Percentiles rank a stretch among this genome's conserved stretches.
These are phyloP conservation scores for Magallana angulata DNA, from an alignment of 1,140 invertebrate species.

Conservation along the genomic window DNA sequence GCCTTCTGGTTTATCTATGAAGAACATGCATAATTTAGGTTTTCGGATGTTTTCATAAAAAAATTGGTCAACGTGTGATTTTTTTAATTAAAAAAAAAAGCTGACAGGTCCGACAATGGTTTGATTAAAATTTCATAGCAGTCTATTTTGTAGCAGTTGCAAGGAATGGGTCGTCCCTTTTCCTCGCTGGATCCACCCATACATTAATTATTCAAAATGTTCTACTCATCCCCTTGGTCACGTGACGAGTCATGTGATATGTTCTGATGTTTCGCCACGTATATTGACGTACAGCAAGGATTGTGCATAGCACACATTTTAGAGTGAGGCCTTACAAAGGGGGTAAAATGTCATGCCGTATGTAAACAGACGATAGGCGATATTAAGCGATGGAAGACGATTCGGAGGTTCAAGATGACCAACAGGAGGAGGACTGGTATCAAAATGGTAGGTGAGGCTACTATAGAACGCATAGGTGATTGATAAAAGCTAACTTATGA, in stretches of 20 bases:
- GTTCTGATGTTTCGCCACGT: constrained; percentile 24
- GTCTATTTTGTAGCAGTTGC: too few species aligned
- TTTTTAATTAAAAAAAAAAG: too few species aligned
- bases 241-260: constrained; percentile 26
- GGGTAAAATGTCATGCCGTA: neutral
- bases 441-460: constrained; percentile 5
- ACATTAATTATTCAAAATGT: too few species aligned
- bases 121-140: too few species aligned
- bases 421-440: constrained; percentile 18
- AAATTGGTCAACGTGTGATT: too few species aligned
- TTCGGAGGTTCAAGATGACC: constrained; percentile 1
- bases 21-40: too few species aligned
- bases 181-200: too few species aligned
- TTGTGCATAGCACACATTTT: constrained; percentile 12
- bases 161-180: too few species aligned
- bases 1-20: too few species aligned
- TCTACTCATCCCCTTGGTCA: neutral
- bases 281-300: constrained; percentile 21
- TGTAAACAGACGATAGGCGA: neutral
- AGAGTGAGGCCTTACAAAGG: constrained; percentile 13
- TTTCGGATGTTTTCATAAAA: too few species aligned
- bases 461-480: too few species aligned
- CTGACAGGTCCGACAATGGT: too few species aligned
- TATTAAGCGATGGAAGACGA: neutral
- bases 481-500: neutral